These are phyloP conservation scores for Drosophila villosipedis DNA, from an alignment of 2,888 invertebrate species.

Conservation along the genomic window DNA sequence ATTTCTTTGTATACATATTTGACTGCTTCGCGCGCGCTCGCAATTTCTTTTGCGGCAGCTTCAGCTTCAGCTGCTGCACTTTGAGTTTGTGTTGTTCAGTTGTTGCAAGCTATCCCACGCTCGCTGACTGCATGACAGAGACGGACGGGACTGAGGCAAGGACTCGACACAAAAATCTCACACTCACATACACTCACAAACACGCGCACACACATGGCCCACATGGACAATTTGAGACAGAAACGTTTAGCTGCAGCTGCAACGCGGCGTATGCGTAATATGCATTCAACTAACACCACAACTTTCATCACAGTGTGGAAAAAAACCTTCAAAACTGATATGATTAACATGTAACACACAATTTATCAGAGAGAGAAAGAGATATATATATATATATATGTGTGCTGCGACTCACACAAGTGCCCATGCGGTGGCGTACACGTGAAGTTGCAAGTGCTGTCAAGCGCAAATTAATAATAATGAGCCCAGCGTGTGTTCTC, in stretches of 20 bases:
- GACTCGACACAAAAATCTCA: constrained; percentile 32
- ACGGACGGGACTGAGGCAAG: constrained; percentile 68
- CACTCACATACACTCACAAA: neutral
- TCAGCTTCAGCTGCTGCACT: constrained; percentile 69
- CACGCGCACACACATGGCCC: constrained; percentile 12
- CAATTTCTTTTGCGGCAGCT: constrained; percentile 72
- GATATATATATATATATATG: no score
- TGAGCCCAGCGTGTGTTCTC: constrained; percentile 3
- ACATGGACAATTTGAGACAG: constrained; percentile 22
- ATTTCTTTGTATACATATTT: constrained; percentile 64
- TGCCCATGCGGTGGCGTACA: constrained; percentile 36
- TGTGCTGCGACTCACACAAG: constrained; percentile 11
- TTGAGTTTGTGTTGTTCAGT: constrained; percentile 74
- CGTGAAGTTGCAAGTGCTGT: constrained; percentile 30
- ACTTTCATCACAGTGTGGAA: constrained; percentile 8
- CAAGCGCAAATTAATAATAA: constrained; percentile 11
- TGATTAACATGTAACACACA: constrained; percentile 4
- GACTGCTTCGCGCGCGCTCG: constrained; percentile 76
- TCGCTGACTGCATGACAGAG: constrained; percentile 70
- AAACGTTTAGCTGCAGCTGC: constrained; percentile 12
- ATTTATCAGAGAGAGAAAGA: neutral
- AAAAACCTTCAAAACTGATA: constrained; percentile 4
- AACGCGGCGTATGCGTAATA: constrained; percentile 49
- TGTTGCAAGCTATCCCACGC: constrained; percentile 77
- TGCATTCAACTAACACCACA: constrained; percentile 24